A percentile compares a stretch with the other conserved stretches of the same genome.
Conservation (phyloP, 2,888 invertebrate species). For the Azorinus chamasolen region DNA sequence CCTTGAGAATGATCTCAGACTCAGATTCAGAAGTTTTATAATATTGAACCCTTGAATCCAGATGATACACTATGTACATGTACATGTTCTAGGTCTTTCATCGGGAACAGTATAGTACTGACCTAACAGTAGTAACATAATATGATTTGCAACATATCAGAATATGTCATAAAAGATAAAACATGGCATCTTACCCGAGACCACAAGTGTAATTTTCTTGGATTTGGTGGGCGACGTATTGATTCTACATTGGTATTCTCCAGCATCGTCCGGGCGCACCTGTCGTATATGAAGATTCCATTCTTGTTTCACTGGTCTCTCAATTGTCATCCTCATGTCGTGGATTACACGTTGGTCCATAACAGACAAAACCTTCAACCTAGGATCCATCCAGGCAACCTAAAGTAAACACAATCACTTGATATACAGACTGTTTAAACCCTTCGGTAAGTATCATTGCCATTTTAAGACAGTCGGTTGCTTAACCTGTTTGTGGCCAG, state of each 20-base stretch:
- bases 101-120: no score
- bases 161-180: no score
- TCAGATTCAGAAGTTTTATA: no score
- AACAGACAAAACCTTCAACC: conserved; percentile 77
- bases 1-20: no score
- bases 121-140: no score
- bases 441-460: no score
- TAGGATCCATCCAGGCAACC: conserved; percentile 83
- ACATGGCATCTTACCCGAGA: conserved; percentile 75
- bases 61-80: no score
- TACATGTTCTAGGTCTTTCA: no score
- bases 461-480: no score
- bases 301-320: conserved; percentile 80
- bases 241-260: conserved; percentile 83
- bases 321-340: conserved; percentile 83
- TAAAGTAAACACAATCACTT: conserved; percentile 46
- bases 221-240: conserved; percentile 83
- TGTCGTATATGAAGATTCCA: conserved; percentile 84
- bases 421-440: no score
- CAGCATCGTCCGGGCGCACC: conserved; percentile 79
- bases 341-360: conserved; percentile 79
- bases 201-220: conserved; percentile 79
- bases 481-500: not conserved
- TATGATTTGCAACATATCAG: no score
- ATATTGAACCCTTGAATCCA: no score